Base-by-base conservation (phyloP, 1,140 invertebrate genomes). In the Drosophila littoralis region DNA sequence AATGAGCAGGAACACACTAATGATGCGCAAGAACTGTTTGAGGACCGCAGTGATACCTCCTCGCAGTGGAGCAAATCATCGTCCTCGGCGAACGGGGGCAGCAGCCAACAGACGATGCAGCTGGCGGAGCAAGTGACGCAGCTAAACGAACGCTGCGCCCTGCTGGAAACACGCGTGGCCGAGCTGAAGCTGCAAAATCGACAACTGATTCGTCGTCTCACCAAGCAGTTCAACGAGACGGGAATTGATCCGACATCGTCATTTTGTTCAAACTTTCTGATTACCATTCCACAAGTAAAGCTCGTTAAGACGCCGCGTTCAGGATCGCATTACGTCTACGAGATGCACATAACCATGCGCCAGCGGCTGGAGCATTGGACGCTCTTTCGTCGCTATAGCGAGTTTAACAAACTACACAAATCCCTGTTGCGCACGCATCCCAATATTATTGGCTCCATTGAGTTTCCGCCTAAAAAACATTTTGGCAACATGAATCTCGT, bases 381-480 rank as follows among this genome's bases (percentile, higher is more conserved):
- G 91, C 94, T 98, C 32, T 97, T 97, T 83, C 93, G 97, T 74
- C 93, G 97, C 59, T 98, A 97, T 91, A 95, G 96, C 58, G 96
- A 98, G 91, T 98, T 98, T 92, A 94, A 97, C 92, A 94, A 95
- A 43, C 93, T 98, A 15, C 96, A 98, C 88, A 94, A 94, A 77
- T 94, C 95, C 60, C 91, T 97, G 43, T 96, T 97, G 75, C 96
- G 96, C 86, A 94, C 95, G 52, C 96, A 97, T 93, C 93, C 95
- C 8, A 93, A 94, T 32, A 93, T 97, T 33, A 93, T 97, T 28
- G 94, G 93, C 10, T 94, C 94, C 3, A 96, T 97, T 92, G 95
- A 97, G 88, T 98, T 98, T 93, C 97, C 97, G 9, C 97, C 97
- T 10, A 98, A 98, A 88, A 98, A 97, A 93, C 95, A 96, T 72